Evolutionary conservation across 2,113 vertebrate genomes (phyloP), one percentile per base, ranked within the genome.

Genomic region (Chelonoidis abingdonii): DNA sequence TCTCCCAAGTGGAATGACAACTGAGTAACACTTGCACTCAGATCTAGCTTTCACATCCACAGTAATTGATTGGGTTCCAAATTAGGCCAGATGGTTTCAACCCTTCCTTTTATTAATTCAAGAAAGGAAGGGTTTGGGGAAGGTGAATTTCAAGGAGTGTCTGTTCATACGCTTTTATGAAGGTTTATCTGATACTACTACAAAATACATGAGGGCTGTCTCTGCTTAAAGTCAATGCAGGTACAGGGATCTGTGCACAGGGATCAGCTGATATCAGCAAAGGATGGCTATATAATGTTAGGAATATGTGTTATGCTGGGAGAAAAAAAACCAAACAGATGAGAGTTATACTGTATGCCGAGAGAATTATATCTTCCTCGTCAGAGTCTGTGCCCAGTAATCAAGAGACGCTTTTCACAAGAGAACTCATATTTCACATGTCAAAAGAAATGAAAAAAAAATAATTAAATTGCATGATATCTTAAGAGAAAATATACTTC

Each of bases 401-500:
- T 96, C 92, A 93, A 47, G 83, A 22, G 7, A 92, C 93, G 53
- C 95, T 83, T 44, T 25, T 96, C 88, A 94, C 76, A 44, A 94
- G 57, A 5, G 69, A 96, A 85, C 49, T 96, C 89, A 93, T 95
- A 95, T 95, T 96, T 97, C 95, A 95, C 35, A 78, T 94, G 49
- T 75, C 93, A 89, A 96, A 94, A 96, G 76, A 96, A 97, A 94
- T 93, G 38, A 88, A 91, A 95, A 94, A 90, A 52, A 91, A 92
- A 93, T 96, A 75, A 97, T 96, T 97, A 96, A 97, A 94, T 87
- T 87, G 57, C 83, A 92, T 56, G 50, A 59, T 90, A 93, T 92
- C 85, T 89, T 90, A 93, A 79, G 21, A 94, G 56, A 92, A 94
- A 95, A 96, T 94, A 95, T 69, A 94, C 31, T 41, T 76, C 1